Conservation (phyloP, 2,797 vertebrate genomes). For the Pristis pectinata region DNA sequence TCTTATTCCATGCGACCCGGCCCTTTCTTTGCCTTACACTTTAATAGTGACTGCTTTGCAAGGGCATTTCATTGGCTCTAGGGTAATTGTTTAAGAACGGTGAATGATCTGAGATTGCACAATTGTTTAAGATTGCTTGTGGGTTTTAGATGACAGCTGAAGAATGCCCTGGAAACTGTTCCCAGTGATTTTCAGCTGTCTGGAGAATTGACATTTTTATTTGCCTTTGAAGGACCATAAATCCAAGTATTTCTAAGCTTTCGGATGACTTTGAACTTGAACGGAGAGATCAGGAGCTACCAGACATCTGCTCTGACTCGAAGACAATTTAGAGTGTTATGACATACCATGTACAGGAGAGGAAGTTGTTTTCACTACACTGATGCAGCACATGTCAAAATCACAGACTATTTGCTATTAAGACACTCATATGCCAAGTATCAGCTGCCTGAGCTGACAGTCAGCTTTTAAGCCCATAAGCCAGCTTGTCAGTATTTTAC, state of each 20-base stretch:
- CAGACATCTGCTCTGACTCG: conserved; percentile 24
- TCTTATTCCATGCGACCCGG: neutral
- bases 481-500: conserved; percentile 20
- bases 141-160: too few relatives aligned
- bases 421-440: conserved; percentile 1
- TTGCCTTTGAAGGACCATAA: neutral
- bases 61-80: neutral
- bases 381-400: conserved; percentile 24
- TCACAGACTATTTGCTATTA: neutral
- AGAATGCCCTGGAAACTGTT: too few relatives aligned
- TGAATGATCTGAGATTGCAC: too few relatives aligned
- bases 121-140: too few relatives aligned
- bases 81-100: too few relatives aligned
- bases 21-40: neutral
- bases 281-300: conserved; percentile 4
- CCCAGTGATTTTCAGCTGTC: too few relatives aligned
- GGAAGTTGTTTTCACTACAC: conserved; percentile 30
- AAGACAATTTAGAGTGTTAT: conserved; percentile 31
- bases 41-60: neutral
- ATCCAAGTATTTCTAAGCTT: neutral
- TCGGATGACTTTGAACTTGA: neutral
- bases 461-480: conserved; percentile 10
- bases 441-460: conserved; percentile 14
- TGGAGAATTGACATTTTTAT: too few relatives aligned
- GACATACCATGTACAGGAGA: conserved; percentile 19